Base-by-base conservation (phyloP, 2,797 vertebrate genomes). In the Poecilia wingei region DNA sequence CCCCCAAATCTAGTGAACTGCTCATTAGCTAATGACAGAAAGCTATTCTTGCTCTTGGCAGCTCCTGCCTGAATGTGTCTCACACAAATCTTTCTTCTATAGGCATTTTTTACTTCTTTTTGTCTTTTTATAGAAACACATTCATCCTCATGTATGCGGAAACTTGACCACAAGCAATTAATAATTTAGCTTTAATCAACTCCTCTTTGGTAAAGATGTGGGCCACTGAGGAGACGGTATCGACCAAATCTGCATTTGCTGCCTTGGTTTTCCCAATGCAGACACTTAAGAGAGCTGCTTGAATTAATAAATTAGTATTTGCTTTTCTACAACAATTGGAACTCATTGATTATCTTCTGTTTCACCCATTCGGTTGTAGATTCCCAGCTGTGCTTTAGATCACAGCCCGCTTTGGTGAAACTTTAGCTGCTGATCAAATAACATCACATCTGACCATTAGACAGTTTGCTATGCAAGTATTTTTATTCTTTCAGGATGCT, bases 11-110 rank as follows among this genome's bases (percentile, higher is more conserved):
- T 36, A 55, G 18, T 53, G 36, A 78, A 4, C 49, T 77, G 75
- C 49, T 83, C 82, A 76, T 85, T 81, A 81, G 59, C 3, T 66
- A 73, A 76, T 72, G 74, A 80, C 46, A 31, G 45, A 83, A 22
- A 49, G 41, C 46, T 39, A 14, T 36, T 39, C 49, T 4, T 75
- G 70, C 55, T 47, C 53, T 39, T 41, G 20, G 73, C 46, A 76
- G 73, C 45, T 41, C 41, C 8, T 31, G 31, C 28, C 36, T 49
- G 33, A 36, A 61, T n/a, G 31, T n/a, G 28, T 72, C 43, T 59
- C 10, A 31, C 16, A 39, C 7, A 31, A 71, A 69, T 43, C n/a
- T 43, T 43, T 55, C 39, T 66, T 41, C 28, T 7, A 51, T 51
- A 16, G 39, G 41, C 39, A 43, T 73, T 31, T 73, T 59, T 51